Percentiles rank a stretch among this genome's conserved stretches.
phyloP scores from a whole-genome alignment of 2,113 vertebrate genomes.

The Hypomesus transpacificus region DNA sequence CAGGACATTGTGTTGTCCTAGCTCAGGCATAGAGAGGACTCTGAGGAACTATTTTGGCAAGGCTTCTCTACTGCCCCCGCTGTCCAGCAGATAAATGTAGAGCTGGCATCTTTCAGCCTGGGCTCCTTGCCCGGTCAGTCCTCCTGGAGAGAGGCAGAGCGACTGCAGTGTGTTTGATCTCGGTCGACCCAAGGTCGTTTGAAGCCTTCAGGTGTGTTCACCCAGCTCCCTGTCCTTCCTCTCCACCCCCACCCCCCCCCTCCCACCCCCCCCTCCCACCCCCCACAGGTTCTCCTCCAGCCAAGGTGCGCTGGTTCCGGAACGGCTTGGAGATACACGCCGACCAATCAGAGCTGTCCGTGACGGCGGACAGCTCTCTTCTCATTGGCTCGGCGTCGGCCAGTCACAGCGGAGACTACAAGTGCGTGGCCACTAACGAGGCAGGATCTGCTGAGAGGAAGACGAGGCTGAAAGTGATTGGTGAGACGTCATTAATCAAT shows the following conservation, averaged over 20 bases:
- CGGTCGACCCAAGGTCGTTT: slow-evolving; percentile 36
- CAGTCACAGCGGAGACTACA: slow-evolving; percentile 78
- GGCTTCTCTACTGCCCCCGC: slow-evolving; percentile 30
- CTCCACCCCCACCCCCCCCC: neutral
- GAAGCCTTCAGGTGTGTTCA: neutral
- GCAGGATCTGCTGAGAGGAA: slow-evolving; percentile 77
- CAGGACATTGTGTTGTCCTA: slow-evolving; percentile 50
- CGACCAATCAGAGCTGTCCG: slow-evolving; percentile 60
- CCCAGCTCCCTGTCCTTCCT: slow-evolving; percentile 4
- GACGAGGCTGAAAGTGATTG: slow-evolving; percentile 76
- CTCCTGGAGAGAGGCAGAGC: slow-evolving; percentile 18
- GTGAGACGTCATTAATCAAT: slow-evolving; percentile 56
- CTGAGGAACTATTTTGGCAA: slow-evolving; percentile 48
- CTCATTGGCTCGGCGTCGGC: slow-evolving; percentile 72
- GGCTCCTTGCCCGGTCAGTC: slow-evolving; percentile 38
- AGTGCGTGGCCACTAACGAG: slow-evolving; percentile 82
- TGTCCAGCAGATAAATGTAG: slow-evolving; percentile 54
- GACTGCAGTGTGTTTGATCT: slow-evolving; percentile 44
- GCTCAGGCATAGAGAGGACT: slow-evolving; percentile 26
- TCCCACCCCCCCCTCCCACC: neutral
- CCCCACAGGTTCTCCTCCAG: slow-evolving; percentile 76
- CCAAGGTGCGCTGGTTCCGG: slow-evolving; percentile 78
- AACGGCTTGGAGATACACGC: slow-evolving; percentile 72
- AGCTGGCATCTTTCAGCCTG: slow-evolving; percentile 42
- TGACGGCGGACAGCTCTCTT: slow-evolving; percentile 73